Conservation (phyloP, 2,888 invertebrate species). For the Nemotelus pantherinus region DNA sequence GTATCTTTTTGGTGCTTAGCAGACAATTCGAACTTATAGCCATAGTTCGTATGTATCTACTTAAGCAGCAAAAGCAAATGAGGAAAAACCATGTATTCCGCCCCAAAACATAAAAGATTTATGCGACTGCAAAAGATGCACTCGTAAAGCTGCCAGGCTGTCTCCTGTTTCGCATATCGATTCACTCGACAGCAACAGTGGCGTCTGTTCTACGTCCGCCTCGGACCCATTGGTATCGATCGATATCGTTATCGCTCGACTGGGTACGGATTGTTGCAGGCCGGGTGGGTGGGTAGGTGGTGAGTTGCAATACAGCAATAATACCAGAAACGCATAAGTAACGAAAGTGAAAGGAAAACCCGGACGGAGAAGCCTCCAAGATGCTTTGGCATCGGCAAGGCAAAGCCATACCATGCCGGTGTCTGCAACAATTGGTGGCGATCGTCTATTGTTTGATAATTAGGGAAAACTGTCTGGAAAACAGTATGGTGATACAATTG, state of each 20-base stretch:
- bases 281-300: neutral
- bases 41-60: too few relatives aligned
- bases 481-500: neutral
- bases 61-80: too few relatives aligned
- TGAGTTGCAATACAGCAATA: neutral
- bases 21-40: too few relatives aligned
- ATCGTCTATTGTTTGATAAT: slow-evolving; percentile 37
- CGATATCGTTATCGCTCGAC: slow-evolving; percentile 14
- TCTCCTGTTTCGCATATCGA: slow-evolving; percentile 25
- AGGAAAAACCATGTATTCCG: too few relatives aligned
- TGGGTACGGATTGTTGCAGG: neutral
- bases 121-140: slow-evolving; percentile 12
- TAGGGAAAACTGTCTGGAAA: slow-evolving; percentile 28
- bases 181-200: neutral
- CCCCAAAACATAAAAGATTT: neutral
- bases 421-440: slow-evolving; percentile 2
- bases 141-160: slow-evolving; percentile 32
- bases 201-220: neutral
- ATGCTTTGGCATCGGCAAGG: neutral
- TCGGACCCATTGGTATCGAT: neutral
- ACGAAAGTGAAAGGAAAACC: slow-evolving; percentile 34
- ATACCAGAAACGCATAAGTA: slow-evolving; percentile 14
- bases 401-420: neutral
- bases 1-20: too few relatives aligned
- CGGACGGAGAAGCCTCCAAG: neutral